Evolutionary conservation across 2,888 invertebrate species (phyloP), one percentile per base, ranked within the genome.

Genomic region (Melipona bicolor): DNA sequence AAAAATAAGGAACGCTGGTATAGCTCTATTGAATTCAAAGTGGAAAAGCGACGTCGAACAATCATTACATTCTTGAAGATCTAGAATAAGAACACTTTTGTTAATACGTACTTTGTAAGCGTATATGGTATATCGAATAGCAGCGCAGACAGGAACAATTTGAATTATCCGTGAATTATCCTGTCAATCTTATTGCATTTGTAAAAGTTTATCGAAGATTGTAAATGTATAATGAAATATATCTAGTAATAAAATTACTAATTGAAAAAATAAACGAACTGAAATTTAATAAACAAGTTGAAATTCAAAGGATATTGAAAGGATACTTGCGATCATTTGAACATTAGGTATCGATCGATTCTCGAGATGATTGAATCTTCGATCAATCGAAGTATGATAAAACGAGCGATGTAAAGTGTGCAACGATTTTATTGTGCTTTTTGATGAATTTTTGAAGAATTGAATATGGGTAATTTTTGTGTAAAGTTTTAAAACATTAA

Each of bases 181-280:
- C 77, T 77, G 75, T 84, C 69, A 74, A 80, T 68, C 69, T 88
- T 80, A 89, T 90, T 88, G 90, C 88, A 90, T 92, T 92, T 92
- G 87, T 92, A 91, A 91, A 89, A 91, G 88, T 90, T 91, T 91
- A 92, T 91, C 71, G 62, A 89, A 87, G 82, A 90, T 87, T 91
- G 87, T 92, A 91, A 88, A 85, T 87, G 89, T 89, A 87, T 86
- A 77, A 89, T 79, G 75, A 84, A 79, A 83, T 87, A 88, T 86
- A 88, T 89, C 85, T 86, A 82, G 89, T 85, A 90, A 91, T 90
- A 89, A 90, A 89, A 87, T 84, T 69, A 82, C 43, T 84, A 81
- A 69, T 56, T 36, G 24, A 78, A 71, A 71, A 81, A 74, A 71
- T 36, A 32, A 32, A 70, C 61, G 11, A 17, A 49, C 5, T 43